phyloP scores from a whole-genome alignment of 2,797 vertebrate species.

The Delichon dasypus region DNA sequence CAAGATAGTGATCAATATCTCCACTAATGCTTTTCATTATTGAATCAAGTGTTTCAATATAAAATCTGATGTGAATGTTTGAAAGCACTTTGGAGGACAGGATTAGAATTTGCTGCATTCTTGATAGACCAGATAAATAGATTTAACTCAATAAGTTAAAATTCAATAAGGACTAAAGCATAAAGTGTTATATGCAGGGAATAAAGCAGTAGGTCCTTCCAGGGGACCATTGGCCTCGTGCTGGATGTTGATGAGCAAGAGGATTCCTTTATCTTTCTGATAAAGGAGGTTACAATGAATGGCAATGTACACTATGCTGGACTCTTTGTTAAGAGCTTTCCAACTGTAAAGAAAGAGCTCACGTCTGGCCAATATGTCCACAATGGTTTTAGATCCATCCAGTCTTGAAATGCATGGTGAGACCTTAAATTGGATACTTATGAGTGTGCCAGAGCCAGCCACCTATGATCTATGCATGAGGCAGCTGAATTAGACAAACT shows the following conservation, averaged over 20 bases:
- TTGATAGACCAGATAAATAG: background rate
- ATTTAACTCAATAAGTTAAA: background rate
- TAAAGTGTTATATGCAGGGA: background rate
- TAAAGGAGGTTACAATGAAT: background rate
- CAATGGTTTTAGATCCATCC: background rate
- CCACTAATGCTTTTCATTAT: background rate
- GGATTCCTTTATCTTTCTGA: background rate
- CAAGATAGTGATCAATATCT: background rate
- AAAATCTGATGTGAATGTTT: background rate
- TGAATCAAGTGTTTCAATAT: background rate
- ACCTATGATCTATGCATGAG: background rate
- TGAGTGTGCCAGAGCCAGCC: background rate
- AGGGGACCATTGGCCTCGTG: background rate
- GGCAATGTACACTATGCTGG: background rate
- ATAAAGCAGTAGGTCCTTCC: background rate
- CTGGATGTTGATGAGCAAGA: accelerated
- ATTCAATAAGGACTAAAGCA: background rate
- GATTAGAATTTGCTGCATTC: background rate
- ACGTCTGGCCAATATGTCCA: background rate
- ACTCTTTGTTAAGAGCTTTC: background rate
- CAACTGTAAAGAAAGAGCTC: background rate
- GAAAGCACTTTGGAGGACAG: background rate
- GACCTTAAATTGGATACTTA: background rate
- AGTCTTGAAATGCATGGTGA: background rate
- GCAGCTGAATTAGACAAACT: background rate